Evolutionary conservation across 2,888 invertebrate genomes (phyloP), one percentile per base, ranked within the genome.

Genomic region (Ectobius pallidus): DNA sequence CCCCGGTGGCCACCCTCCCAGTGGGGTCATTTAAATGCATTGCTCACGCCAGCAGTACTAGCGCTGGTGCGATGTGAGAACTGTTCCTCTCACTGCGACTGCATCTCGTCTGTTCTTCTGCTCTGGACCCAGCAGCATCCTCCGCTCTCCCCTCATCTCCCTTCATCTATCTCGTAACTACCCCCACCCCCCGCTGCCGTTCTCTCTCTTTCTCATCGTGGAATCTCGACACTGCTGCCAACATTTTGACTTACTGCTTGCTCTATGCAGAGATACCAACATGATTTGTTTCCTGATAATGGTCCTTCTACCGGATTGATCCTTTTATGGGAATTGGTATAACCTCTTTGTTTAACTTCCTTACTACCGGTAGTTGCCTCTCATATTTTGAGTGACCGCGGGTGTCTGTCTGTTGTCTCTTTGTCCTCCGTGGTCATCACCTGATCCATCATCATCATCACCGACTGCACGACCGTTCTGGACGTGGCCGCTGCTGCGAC

Each of bases 391-490:
- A 58, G 58, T 58, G 58, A 58, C 58, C 58, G 58, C 58, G 58
- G 27, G 58, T 63, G 63, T 65, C 27, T 65, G 44, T 11, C 34
- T 11, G 65, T 65, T 30, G 30, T 30, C 58, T 58, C 34, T 27
- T 65, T 22, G 34, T 46, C 65, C 27, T 18, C 65, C 70, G 68
- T 68, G 46, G 68, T 52, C 49, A 49, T 52, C 39, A 42, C 42
- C 61, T 46, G 58, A 69, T n/a, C 62, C 73, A 69, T 52, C 73
- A 73, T 70, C 73, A 73, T 70, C 73, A 73, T 70, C 70, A 65
- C 69, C 69, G 70, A 69, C 73, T 46, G 61, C 63, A 70, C 70
- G 49, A 42, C 69, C 62, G 71, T 67, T 25, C 71, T 71, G 71
- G 74, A 71, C 68, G 74, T 71, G 74, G 70, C 70, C 61, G 73